Conservation (phyloP, 2,113 vertebrate genomes). For the Microcebus griseorufus region DNA sequence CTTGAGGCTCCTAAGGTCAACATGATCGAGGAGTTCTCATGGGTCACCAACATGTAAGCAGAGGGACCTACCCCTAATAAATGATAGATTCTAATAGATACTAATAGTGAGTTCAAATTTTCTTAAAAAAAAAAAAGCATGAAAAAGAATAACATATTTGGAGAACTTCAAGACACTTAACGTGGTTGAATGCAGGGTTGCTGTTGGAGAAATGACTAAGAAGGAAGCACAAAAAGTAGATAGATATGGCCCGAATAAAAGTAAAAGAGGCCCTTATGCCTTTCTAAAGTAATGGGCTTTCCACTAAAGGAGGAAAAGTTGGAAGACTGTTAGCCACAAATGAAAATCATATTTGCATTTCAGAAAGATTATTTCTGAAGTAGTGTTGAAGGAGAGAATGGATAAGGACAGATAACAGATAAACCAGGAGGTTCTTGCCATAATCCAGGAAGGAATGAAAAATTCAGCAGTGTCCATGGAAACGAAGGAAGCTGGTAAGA, state of each 20-base stretch:
- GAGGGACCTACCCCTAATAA: fast-evolving
- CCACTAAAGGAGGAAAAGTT: fast-evolving
- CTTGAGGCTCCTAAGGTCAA: not conserved
- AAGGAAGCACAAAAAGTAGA: not conserved
- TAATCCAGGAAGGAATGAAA: not conserved
- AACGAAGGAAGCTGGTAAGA: not conserved
- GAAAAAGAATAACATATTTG: not conserved
- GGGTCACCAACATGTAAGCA: no score
- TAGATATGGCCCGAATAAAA: no score
- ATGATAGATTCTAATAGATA: not conserved
- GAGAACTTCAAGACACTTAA: not conserved
- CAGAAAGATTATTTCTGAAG: not conserved
- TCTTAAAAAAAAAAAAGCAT: not conserved
- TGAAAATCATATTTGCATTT: not conserved
- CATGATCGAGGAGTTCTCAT: fast-evolving
- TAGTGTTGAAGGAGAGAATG: not conserved
- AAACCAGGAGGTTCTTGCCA: no score
- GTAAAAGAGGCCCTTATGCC: fast-evolving
- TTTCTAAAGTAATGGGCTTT: not conserved
- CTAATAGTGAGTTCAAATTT: not conserved
- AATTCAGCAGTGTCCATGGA: not conserved
- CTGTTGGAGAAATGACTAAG: not conserved
- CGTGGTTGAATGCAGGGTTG: no score
- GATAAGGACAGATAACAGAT: not conserved
- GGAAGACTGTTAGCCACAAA: not conserved